These are phyloP conservation scores for Rhynchotus rufescens DNA, from an alignment of 2,797 vertebrate species.

Conservation along the genomic window DNA sequence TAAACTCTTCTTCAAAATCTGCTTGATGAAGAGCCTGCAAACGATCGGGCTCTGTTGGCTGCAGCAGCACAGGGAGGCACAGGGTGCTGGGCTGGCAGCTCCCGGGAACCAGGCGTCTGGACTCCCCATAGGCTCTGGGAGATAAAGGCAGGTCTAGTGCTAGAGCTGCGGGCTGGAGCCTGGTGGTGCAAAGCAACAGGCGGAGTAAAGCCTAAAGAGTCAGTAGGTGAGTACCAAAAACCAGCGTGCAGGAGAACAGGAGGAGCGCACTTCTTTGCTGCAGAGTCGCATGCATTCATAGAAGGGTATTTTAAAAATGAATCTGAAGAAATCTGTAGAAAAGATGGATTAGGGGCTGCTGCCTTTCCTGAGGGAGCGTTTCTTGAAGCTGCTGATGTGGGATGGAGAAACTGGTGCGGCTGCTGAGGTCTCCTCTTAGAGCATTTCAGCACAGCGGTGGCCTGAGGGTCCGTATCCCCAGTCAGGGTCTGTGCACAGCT, in stretches of 20 bases:
- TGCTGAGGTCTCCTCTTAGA: background rate
- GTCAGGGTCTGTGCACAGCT: no score
- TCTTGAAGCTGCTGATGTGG: background rate
- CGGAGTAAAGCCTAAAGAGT: background rate
- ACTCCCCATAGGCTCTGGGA: rapidly evolving
- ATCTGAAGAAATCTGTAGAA: background rate
- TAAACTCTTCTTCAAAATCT: background rate
- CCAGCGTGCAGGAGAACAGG: background rate
- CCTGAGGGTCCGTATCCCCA: background rate
- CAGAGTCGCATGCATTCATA: background rate
- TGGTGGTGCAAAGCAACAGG: background rate
- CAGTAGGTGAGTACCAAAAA: background rate
- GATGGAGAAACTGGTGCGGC: background rate
- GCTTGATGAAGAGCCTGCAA: rapidly evolving
- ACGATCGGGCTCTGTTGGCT: no score
- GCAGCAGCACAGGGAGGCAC: no score
- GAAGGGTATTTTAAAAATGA: background rate
- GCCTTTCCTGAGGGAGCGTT: background rate
- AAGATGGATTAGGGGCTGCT: background rate
- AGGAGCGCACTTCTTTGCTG: rapidly evolving
- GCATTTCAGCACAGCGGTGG: no score
- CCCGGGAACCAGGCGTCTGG: no score
- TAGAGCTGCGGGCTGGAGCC: background rate
- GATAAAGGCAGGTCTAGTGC: background rate
- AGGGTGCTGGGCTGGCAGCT: no score